Evolutionary conservation across 2,797 vertebrate species (phyloP), one percentile per base, ranked within the genome.

Genomic region (Stomatorhinus walkeri): DNA sequence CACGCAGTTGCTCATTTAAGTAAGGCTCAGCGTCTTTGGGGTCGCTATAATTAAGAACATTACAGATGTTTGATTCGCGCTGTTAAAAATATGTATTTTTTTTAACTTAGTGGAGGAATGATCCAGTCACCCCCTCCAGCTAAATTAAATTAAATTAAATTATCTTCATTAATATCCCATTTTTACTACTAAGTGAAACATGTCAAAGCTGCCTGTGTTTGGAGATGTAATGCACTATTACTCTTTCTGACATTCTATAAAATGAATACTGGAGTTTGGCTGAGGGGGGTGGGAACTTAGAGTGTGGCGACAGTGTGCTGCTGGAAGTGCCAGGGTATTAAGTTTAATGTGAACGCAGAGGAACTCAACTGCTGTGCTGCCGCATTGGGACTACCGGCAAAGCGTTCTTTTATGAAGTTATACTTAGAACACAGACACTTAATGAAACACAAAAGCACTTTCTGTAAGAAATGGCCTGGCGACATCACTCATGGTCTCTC

Each of bases 191-290:
- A 46, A 81, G 76, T 81, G 76, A 81, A 81, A 43, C 19, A 43
- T 81, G 76, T 81, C 76, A 46, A 81, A 81, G 76, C 36, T n/a
- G 76, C 68, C 68, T 76, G 14, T 40, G 32, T 76, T 76, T 76
- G 32, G 68, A 81, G 36, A 46, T 81, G 76, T 81, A 46, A 81
- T 81, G 40, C 36, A 81, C 7, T 46, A 2, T n/a, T 46, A 22
- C 40, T 81, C 76, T 81, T 46, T 43, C 16, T 81, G 76, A 81
- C 40, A 81, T 14, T 43, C 22, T 81, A 46, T 3, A 81, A 46
- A 81, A 22, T 81, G 36, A 81, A 22, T 43, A n/a, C 8, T 81
- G 76, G 19, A 22, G 76, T 36, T 36, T 79, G 72, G 40, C 19
- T 46, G 76, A 46, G 76, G 3, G 19, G 2, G 76, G 40, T 10